Evolutionary conservation across 2,888 invertebrate species (phyloP).

Genomic region (Meandrusa payeni): DNA sequence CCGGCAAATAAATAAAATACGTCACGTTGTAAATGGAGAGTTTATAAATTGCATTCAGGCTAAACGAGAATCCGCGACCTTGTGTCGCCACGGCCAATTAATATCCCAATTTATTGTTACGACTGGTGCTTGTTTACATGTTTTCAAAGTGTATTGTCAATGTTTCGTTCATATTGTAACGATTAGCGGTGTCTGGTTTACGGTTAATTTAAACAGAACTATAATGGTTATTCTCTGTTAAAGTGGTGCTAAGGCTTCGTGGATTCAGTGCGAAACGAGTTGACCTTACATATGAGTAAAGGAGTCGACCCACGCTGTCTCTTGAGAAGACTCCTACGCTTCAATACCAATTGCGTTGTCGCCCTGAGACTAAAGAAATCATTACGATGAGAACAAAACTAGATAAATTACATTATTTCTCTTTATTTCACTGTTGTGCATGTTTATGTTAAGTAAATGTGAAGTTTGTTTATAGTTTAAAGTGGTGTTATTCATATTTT

Average conservation of each 20-base stretch:
- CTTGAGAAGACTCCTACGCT: constrained; percentile 73
- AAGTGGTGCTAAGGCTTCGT: constrained; percentile 43
- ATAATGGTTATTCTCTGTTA: constrained; percentile 40
- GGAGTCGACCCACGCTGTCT: constrained; percentile 68
- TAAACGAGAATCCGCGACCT: constrained; percentile 51
- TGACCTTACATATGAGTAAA: constrained; percentile 66
- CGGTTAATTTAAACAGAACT: constrained; percentile 44
- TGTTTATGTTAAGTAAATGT: constrained; percentile 27
- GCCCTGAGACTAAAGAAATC: constrained; percentile 35
- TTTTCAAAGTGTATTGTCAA: constrained; percentile 40
- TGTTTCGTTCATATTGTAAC: constrained; percentile 38
- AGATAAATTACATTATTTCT: constrained; percentile 39
- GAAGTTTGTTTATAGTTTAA: constrained; percentile 26
- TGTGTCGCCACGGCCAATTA: constrained; percentile 44
- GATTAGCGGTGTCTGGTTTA: constrained; percentile 44
- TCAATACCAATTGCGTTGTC: constrained; percentile 47
- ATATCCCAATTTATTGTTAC: constrained; percentile 52
- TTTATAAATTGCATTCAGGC: constrained; percentile 47
- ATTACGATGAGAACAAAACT: constrained; percentile 50
- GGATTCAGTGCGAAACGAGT: constrained; percentile 43
- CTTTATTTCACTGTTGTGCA: constrained; percentile 31
- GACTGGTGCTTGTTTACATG: constrained; percentile 70
- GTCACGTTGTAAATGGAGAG: constrained; percentile 50
- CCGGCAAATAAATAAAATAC: constrained; percentile 51
- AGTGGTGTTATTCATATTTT: constrained; percentile 28